These are phyloP conservation scores for Falco punctatus DNA, from an alignment of 2,113 vertebrate genomes.

Conservation along the genomic window DNA sequence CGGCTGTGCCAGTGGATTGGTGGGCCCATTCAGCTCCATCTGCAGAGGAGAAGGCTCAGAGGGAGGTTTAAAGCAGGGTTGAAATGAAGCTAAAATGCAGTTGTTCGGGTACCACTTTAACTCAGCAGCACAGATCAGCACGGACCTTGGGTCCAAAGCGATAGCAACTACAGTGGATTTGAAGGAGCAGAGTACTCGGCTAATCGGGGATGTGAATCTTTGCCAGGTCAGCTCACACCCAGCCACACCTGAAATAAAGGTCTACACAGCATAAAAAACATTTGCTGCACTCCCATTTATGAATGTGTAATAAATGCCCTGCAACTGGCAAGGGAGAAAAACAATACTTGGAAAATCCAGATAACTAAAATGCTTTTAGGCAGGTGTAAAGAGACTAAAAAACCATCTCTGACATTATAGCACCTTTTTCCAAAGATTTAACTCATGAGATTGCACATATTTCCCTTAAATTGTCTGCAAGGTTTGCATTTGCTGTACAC, in stretches of 20 bases:
- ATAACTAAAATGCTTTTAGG: background rate
- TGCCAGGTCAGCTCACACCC: background rate
- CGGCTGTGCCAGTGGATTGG: background rate
- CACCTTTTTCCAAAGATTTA: slow-evolving; percentile 18
- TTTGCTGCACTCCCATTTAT: slow-evolving; percentile 58
- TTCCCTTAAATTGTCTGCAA: background rate
- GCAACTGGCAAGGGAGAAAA: slow-evolving; percentile 26
- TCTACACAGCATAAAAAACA: background rate
- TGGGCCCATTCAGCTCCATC: background rate
- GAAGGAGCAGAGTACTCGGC: background rate
- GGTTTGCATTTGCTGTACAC: background rate
- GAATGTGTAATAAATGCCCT: slow-evolving; percentile 60
- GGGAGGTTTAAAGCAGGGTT: background rate
- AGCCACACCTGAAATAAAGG: background rate
- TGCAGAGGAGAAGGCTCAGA: background rate
- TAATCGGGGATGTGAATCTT: background rate
- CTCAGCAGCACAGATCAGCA: background rate
- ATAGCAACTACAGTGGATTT: background rate
- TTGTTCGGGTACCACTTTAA: background rate
- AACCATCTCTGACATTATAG: background rate
- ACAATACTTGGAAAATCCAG: slow-evolving; percentile 23
- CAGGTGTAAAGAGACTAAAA: slow-evolving; percentile 44
- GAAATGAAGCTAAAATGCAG: background rate
- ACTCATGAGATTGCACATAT: background rate
- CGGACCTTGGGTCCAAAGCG: background rate